Evolutionary conservation across 2,888 invertebrate genomes (phyloP).

Genomic region (Drosophila meridiana): DNA sequence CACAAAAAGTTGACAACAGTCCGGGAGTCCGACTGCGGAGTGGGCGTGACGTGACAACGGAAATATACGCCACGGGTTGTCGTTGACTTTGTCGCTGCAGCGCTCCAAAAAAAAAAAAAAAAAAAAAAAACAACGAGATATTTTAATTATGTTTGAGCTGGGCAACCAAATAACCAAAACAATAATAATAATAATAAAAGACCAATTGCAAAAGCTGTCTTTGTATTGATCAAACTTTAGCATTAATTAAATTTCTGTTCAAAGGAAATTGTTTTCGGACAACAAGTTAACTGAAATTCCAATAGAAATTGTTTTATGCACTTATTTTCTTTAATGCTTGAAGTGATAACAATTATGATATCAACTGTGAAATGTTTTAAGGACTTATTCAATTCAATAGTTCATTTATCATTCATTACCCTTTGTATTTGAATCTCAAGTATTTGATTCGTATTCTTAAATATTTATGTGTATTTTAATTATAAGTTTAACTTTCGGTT

Average conservation of each 20-base stretch:
- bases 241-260: background rate
- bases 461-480: background rate
- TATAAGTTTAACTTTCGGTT: background rate
- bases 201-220: background rate
- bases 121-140: conserved; percentile 35
- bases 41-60: conserved; percentile 29
- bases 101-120: conserved; percentile 18
- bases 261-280: background rate
- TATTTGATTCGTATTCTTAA: background rate
- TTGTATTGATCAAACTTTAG: background rate
- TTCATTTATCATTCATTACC: background rate
- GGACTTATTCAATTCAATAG: background rate
- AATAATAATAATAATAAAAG: background rate
- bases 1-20: conserved; percentile 49
- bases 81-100: conserved; percentile 22
- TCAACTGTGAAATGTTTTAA: background rate
- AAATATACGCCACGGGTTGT: conserved; percentile 68
- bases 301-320: background rate
- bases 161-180: conserved; percentile 12
- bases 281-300: background rate
- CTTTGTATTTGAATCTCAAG: background rate
- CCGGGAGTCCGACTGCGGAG: conserved; percentile 8
- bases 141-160: conserved; percentile 64
- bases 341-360: background rate
- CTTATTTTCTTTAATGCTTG: background rate